Percentiles rank a stretch among this genome's conserved stretches.
Conservation (phyloP, 1,140 invertebrate species). For the Drosophila sp. region DNA sequence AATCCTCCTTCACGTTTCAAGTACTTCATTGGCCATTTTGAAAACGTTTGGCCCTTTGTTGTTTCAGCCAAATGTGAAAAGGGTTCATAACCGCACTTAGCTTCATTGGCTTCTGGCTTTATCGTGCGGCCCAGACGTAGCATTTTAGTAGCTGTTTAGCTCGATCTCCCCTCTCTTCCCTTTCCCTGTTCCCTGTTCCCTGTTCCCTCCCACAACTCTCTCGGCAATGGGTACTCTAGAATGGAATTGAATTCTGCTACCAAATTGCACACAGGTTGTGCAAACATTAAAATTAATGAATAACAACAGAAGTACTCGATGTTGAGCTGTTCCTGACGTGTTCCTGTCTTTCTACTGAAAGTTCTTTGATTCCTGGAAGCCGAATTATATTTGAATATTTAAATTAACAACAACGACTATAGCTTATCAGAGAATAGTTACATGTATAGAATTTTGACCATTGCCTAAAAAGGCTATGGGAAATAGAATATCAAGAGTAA, state of each 20-base stretch:
- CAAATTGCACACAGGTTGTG: conserved; percentile 68
- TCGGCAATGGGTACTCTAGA: conserved; percentile 54
- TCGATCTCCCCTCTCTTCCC: background rate
- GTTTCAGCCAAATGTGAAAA: conserved; percentile 72
- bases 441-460: too few relatives aligned
- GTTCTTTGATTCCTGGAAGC: background rate
- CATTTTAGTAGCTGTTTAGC: conserved; percentile 46
- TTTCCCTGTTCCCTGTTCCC: too few relatives aligned
- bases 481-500: too few relatives aligned
- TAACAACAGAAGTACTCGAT: conserved; percentile 67
- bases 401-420: background rate
- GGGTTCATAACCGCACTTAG: conserved; percentile 82
- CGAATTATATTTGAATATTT: too few relatives aligned
- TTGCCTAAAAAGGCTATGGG: too few relatives aligned
- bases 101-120: conserved; percentile 80
- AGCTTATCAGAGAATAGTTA: too few relatives aligned
- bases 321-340: conserved; percentile 46
- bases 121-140: conserved; percentile 72
- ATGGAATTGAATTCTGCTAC: conserved; percentile 71
- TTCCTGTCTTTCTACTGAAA: conserved; percentile 21
- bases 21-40: conserved; percentile 11
- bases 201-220: too few relatives aligned
- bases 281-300: conserved; percentile 82
- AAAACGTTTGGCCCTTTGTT: conserved; percentile 58
- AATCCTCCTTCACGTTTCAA: conserved; percentile 17